Base-by-base conservation (phyloP, 2,797 vertebrate genomes). In the Cephalopachus bancanus region DNA sequence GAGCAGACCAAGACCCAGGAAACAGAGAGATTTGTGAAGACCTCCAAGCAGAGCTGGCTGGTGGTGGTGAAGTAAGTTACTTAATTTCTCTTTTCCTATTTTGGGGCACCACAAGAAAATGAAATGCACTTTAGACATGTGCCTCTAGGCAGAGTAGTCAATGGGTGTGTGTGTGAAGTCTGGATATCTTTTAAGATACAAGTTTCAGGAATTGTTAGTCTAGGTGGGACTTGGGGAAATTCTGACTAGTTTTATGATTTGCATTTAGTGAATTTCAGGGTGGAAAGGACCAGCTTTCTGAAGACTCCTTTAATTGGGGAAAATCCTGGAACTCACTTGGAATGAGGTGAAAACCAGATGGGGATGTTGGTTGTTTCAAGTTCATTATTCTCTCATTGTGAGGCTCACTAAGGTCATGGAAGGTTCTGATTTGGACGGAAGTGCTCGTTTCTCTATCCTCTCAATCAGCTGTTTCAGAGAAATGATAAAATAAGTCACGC, bases 401-500 rank as follows among this genome's bases (percentile, higher is more conserved):
- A 80, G 26, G 19, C 33, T 69, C 26, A 90, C 57, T n/a, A 80
- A 59, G 33, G 28, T 59, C 24, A 44, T 69, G 26, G 33, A 10
- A 80, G 33, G 26, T 59, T 59, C 64, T 80, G 33, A 71, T 7
- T 49, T 81, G 19, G 19, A 26, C 1, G 3, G 78, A 71, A 59
- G 64, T 49, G 33, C 19, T 80, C 76, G 22, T 78, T 69, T 90
- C 64, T 69, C 26, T 81, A 49, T 59, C 64, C 33, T 91, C 19
- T 60, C 53, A n/a, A n/a, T 16, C 20, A 86, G 3, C 26, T 69
- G 20, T 59, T 91, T 81, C 53, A 60, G 76, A 59, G 65, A 71
- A 64, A 53, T 81, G 76, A 81, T 91, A 91, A 91, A 79, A 15
- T n/a, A 81, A 71, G 33, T 91, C 76, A 81, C 14, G 15, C 55